phyloP scores from a whole-genome alignment of 1,140 invertebrate genomes.

The Saccostrea glomerata region DNA sequence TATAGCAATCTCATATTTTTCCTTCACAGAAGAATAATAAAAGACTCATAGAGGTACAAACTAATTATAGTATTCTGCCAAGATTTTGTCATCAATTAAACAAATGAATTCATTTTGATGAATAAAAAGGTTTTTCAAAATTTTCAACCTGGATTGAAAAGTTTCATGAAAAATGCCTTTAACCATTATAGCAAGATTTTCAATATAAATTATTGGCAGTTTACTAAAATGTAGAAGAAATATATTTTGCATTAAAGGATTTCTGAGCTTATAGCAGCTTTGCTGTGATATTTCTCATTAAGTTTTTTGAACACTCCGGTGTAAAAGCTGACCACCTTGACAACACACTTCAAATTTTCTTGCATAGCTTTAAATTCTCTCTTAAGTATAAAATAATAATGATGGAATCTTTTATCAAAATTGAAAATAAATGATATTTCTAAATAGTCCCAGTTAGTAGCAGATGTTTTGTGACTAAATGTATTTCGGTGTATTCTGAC shows the following conservation, averaged over 20 bases:
- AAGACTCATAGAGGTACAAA: slow-evolving; percentile 15
- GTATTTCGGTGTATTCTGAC: too few species aligned
- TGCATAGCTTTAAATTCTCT: not conserved
- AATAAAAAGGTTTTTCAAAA: not conserved
- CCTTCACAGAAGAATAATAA: slow-evolving; percentile 8
- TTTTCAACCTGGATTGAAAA: not conserved
- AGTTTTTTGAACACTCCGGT: not conserved
- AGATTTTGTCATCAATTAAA: too few species aligned
- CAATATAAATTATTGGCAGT: not conserved
- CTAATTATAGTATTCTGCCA: not conserved
- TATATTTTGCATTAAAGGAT: not conserved
- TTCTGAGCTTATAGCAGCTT: slow-evolving; percentile 26
- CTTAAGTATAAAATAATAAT: not conserved
- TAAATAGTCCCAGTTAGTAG: too few species aligned
- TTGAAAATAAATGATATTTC: too few species aligned
- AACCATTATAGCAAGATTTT: not conserved
- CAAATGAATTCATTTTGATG: too few species aligned
- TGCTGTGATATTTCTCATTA: not conserved
- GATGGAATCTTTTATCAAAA: too few species aligned
- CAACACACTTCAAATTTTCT: too few species aligned
- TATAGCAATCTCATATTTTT: not conserved
- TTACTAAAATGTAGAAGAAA: not conserved
- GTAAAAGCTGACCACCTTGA: not conserved
- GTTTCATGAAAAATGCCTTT: not conserved
- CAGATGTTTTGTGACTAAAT: too few species aligned